Evolutionary conservation across 1,140 invertebrate species (phyloP).

Genomic region (Polypedilum vanderplanki): DNA sequence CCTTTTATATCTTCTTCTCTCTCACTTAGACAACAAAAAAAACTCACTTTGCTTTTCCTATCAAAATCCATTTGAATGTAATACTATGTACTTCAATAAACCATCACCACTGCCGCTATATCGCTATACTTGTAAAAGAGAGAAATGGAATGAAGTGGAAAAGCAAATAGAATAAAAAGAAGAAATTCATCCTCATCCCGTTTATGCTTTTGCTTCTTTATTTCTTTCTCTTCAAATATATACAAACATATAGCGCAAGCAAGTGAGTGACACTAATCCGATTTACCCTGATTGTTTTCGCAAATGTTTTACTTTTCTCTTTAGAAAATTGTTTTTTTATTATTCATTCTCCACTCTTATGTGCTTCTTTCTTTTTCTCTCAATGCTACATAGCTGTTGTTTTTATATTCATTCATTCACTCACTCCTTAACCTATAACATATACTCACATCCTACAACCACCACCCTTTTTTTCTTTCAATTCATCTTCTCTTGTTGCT

Average conservation of each 20-base stretch:
- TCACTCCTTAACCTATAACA: not conserved
- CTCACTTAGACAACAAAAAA: too few relatives aligned
- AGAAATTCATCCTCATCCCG: not conserved
- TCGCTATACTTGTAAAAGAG: too few relatives aligned
- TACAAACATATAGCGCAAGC: not conserved
- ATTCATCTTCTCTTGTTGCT: not conserved
- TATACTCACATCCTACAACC: too few relatives aligned
- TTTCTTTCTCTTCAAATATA: not conserved
- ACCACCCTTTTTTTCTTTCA: not conserved
- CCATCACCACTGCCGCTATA: too few relatives aligned
- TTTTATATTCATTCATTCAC: not conserved
- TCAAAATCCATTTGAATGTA: too few relatives aligned
- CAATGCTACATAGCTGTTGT: not conserved
- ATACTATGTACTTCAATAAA: too few relatives aligned
- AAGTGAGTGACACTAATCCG: slow-evolving; percentile 27
- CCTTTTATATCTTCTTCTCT: too few relatives aligned
- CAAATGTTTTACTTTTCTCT: slow-evolving; percentile 25
- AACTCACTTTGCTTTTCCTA: too few relatives aligned
- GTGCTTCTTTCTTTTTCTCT: not conserved
- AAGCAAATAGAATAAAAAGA: too few relatives aligned
- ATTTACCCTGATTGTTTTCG: slow-evolving; percentile 3
- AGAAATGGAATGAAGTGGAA: too few relatives aligned
- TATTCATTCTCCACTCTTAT: slow-evolving; percentile 2
- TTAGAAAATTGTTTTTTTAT: slow-evolving; percentile 25
- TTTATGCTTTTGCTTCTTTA: not conserved